These are phyloP conservation scores for Ramphastos sulfuratus DNA, from an alignment of 2,113 vertebrate genomes.

Conservation along the genomic window DNA sequence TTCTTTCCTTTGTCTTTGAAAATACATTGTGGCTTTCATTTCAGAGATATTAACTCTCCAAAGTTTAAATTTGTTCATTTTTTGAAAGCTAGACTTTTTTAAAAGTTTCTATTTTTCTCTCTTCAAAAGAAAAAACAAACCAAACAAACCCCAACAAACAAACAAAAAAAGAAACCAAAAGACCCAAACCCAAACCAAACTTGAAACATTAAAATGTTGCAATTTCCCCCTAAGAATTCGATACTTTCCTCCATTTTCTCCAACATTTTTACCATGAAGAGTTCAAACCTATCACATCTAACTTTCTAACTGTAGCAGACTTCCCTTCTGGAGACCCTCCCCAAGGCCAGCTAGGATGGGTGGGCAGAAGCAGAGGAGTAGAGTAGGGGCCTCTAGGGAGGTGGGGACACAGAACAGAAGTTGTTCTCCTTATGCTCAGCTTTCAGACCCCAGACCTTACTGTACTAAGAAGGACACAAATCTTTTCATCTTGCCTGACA, in stretches of 20 bases:
- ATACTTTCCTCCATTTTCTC: neutral
- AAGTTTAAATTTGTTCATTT: neutral
- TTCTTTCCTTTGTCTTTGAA: neutral
- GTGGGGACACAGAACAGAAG: neutral
- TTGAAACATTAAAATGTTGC: neutral
- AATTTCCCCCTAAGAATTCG: neutral
- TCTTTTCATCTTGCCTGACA: slow-evolving; percentile 20
- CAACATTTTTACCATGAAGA: neutral
- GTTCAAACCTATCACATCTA: neutral
- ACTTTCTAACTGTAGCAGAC: neutral
- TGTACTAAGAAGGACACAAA: neutral
- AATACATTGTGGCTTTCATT: neutral
- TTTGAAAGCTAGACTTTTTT: neutral
- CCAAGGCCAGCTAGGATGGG: neutral
- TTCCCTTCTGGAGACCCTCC: neutral
- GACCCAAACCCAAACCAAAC: neutral
- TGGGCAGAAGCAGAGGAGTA: neutral
- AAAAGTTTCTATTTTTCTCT: neutral
- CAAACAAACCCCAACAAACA: neutral
- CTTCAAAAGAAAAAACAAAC: neutral
- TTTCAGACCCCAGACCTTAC: neutral
- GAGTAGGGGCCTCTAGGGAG: neutral
- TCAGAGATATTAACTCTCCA: neutral
- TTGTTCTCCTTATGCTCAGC: neutral
- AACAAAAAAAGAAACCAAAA: neutral